These are phyloP conservation scores for Lottia gigantea DNA, from an alignment of 2,888 invertebrate genomes.

Conservation along the genomic window DNA sequence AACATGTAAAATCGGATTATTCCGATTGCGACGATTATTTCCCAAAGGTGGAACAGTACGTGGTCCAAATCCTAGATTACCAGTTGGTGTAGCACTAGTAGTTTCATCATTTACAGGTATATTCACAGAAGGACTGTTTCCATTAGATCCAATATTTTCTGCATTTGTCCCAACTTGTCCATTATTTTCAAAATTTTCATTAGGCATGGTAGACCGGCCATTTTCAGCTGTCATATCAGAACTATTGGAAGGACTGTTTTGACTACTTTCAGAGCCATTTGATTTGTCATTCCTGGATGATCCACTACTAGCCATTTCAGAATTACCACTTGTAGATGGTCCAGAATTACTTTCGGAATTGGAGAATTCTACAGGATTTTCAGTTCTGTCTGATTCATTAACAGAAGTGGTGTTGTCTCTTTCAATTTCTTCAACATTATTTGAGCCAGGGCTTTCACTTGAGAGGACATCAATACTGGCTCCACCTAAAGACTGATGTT, in stretches of 20 bases:
- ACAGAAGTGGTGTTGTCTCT: too few relatives aligned
- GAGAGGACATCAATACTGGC: neutral
- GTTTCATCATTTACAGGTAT: constrained; percentile 9
- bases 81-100: too few relatives aligned
- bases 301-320: too few relatives aligned
- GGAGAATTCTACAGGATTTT: too few relatives aligned
- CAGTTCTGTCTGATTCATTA: too few relatives aligned
- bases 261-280: too few relatives aligned
- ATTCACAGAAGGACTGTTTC: neutral
- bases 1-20: constrained; percentile 71
- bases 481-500: neutral
- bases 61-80: too few relatives aligned
- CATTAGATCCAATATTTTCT: neutral
- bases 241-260: too few relatives aligned
- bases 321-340: neutral
- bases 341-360: neutral
- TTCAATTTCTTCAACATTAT: too few relatives aligned
- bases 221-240: neutral
- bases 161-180: constrained; percentile 3
- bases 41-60: too few relatives aligned
- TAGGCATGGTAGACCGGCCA: neutral
- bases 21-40: constrained; percentile 40
- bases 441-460: neutral
- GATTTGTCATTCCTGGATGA: too few relatives aligned
- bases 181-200: neutral